phyloP scores from a whole-genome alignment of 2,797 vertebrate species.

The Pangasius mekongensis region DNA sequence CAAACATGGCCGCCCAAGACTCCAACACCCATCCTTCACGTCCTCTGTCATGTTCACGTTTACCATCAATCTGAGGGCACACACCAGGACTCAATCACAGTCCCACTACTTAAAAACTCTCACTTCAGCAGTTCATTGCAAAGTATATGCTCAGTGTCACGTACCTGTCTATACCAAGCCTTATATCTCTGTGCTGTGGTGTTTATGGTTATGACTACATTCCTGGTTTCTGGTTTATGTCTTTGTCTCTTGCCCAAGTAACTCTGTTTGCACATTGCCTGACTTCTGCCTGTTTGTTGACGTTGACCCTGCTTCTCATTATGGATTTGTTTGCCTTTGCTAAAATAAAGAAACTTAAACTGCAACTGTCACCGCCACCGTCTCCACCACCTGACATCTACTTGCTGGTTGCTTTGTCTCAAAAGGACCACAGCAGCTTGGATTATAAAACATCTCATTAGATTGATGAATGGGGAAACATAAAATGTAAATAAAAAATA shows the following conservation, averaged over 20 bases:
- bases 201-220: not conserved
- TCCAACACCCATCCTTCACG: not conserved
- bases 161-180: not conserved
- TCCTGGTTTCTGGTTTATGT: not conserved
- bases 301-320: no score
- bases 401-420: not conserved
- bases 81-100: not conserved
- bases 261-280: not conserved
- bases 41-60: not conserved
- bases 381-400: not conserved
- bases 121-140: not conserved
- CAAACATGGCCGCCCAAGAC: not conserved
- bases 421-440: not conserved
- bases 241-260: not conserved
- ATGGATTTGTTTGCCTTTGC: not conserved
- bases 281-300: not conserved
- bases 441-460: constrained; percentile 4
- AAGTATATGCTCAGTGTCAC: not conserved
- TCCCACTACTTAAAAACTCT: not conserved
- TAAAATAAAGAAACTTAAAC: not conserved
- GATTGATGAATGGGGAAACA: constrained; percentile 6
- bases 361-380: not conserved
- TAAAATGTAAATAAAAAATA: constrained; percentile 1
- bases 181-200: not conserved
- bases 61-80: not conserved